phyloP scores from a whole-genome alignment of 2,113 vertebrate genomes.

The Puma concolor region DNA sequence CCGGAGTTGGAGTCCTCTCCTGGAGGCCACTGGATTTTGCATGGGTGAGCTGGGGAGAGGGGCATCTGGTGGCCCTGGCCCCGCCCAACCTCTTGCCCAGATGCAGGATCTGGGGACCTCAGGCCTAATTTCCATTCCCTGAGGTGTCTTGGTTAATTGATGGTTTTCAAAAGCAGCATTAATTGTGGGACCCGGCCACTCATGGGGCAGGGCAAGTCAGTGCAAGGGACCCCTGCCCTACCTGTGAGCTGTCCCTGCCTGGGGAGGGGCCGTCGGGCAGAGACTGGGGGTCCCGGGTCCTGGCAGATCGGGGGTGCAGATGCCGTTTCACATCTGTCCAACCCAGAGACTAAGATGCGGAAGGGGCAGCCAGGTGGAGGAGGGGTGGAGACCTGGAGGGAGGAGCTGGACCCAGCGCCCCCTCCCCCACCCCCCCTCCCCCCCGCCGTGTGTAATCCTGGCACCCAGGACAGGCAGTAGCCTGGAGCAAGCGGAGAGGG shows the following conservation, averaged over 20 bases:
- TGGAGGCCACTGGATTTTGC: not conserved
- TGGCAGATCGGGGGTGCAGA: fast-evolving
- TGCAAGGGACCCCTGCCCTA: not conserved
- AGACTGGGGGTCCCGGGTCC: not conserved
- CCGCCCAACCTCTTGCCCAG: not conserved
- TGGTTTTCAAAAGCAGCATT: not conserved
- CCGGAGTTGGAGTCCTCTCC: too few relatives aligned
- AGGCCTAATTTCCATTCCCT: not conserved
- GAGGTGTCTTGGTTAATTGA: not conserved
- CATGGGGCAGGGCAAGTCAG: not conserved
- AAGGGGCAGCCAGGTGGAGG: not conserved
- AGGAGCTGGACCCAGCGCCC: not conserved
- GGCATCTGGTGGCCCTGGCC: not conserved
- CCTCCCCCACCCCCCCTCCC: not conserved
- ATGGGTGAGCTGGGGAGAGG: not conserved
- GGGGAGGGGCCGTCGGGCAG: not conserved
- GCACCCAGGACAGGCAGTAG: not conserved
- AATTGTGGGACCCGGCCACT: not conserved
- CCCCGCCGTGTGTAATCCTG: fast-evolving
- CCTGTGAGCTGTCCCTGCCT: not conserved
- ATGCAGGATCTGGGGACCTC: not conserved
- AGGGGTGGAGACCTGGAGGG: not conserved
- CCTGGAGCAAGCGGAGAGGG: not conserved
- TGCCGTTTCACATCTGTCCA: not conserved
- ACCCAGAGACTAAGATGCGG: not conserved